A percentile compares a stretch with the other conserved stretches of the same genome.
Conservation (phyloP, 2,888 invertebrate species). For the Rosalia funebris region DNA sequence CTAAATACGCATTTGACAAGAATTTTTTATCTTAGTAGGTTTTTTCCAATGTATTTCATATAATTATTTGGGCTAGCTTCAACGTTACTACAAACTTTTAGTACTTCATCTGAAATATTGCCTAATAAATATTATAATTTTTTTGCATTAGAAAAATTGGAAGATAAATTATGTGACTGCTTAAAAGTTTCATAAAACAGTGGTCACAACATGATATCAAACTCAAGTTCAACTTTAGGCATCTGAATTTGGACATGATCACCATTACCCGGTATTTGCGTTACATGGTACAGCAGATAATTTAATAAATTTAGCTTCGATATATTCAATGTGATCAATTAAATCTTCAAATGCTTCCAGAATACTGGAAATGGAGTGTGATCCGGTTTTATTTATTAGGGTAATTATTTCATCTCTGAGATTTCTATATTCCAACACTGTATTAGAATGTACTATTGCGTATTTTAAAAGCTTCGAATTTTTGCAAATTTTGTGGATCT, state of each 20-base stretch:
- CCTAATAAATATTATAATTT: slow-evolving; percentile 26
- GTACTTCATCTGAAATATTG: slow-evolving; percentile 11
- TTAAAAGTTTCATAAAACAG: slow-evolving; percentile 31
- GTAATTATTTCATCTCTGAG: slow-evolving; percentile 12
- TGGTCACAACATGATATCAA: slow-evolving; percentile 20
- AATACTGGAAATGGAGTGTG: no score
- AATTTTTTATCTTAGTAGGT: slow-evolving; percentile 3
- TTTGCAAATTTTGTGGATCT: background rate
- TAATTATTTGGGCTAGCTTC: slow-evolving; percentile 10
- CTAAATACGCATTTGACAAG: slow-evolving; percentile 5
- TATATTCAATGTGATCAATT: slow-evolving; percentile 14
- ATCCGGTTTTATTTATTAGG: no score
- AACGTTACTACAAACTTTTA: slow-evolving; percentile 20
- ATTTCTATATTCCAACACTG: slow-evolving; percentile 1
- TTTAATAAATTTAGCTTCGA: slow-evolving; percentile 6
- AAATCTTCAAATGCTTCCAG: slow-evolving; percentile 14
- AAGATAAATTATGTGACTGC: slow-evolving; percentile 17
- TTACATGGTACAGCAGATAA: no score
- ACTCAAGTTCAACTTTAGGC: slow-evolving; percentile 24
- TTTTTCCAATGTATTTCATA: slow-evolving; percentile 11
- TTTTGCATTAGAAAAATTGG: slow-evolving; percentile 23
- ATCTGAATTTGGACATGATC: slow-evolving; percentile 1
- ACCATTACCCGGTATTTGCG: background rate
- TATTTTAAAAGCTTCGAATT: slow-evolving; percentile 18
- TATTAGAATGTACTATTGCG: slow-evolving; percentile 11